These are phyloP conservation scores for Drosophila flavopinicola DNA, from an alignment of 2,888 invertebrate species.

Conservation along the genomic window DNA sequence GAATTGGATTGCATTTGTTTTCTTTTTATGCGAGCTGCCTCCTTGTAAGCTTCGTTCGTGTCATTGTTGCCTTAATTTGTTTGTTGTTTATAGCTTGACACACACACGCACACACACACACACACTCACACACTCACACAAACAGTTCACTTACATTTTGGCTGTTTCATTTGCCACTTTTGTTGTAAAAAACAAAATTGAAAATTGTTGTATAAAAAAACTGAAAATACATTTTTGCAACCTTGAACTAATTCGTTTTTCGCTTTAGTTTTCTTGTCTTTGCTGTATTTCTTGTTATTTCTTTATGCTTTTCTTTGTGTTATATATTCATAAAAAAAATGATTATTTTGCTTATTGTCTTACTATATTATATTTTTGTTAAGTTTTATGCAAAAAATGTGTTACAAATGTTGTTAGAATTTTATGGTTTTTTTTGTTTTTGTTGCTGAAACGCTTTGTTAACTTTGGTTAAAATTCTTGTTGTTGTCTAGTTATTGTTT, in stretches of 20 bases:
- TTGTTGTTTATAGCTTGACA: conserved; percentile 31
- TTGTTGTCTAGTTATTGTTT: conserved; percentile 63
- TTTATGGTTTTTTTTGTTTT: conserved; percentile 31
- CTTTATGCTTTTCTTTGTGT: neutral
- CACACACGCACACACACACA: conserved; percentile 33
- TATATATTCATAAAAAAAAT: conserved; percentile 46
- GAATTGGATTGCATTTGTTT: conserved; percentile 48
- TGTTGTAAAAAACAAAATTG: conserved; percentile 34
- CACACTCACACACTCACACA: conserved; percentile 15
- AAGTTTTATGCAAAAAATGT: conserved; percentile 56
- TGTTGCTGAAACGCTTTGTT: conserved; percentile 78
- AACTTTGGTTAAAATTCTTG: conserved; percentile 74
- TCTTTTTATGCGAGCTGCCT: conserved; percentile 33
- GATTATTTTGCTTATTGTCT: conserved; percentile 36
- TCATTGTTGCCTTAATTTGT: conserved; percentile 19
- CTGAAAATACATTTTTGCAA: conserved; percentile 55
- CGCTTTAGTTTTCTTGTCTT: conserved; percentile 13
- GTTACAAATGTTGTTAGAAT: conserved; percentile 49
- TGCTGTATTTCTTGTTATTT: conserved; percentile 6
- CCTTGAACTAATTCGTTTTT: conserved; percentile 60
- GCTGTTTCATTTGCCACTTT: conserved; percentile 32
- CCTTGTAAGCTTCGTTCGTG: conserved; percentile 10
- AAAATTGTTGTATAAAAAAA: conserved; percentile 38
- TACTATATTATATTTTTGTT: conserved; percentile 18
- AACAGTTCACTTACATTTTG: conserved; percentile 42